A percentile compares a stretch with the other conserved stretches of the same genome.
These are phyloP conservation scores for Gambusia holbrooki DNA, from an alignment of 2,113 vertebrate species.

Conservation along the genomic window DNA sequence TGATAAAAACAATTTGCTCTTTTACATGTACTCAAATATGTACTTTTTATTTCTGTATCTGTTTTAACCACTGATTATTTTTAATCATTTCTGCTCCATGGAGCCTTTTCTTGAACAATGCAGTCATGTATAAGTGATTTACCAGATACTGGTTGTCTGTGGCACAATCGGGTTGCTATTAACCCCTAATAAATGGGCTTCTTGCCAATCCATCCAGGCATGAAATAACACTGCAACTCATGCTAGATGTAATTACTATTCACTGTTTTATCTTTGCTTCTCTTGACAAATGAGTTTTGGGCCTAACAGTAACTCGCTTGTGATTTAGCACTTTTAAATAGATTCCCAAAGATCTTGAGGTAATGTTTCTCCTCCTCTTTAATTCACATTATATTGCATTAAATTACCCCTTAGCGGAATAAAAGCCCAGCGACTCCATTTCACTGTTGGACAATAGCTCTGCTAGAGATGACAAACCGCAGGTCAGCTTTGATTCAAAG, in stretches of 20 bases:
- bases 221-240: neutral
- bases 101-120: neutral
- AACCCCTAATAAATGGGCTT: neutral
- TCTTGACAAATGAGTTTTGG: neutral
- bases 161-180: neutral
- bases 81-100: neutral
- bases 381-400: conserved; percentile 3
- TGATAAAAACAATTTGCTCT: neutral
- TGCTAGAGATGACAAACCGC: conserved; percentile 10
- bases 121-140: neutral
- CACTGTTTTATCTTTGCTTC: neutral
- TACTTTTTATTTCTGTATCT: neutral
- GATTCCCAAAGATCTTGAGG: neutral
- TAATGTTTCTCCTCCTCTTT: conserved; percentile 17
- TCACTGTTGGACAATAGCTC: conserved; percentile 11
- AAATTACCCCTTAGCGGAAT: neutral
- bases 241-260: neutral
- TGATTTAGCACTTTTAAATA: neutral
- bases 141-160: neutral
- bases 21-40: neutral
- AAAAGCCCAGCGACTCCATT: neutral
- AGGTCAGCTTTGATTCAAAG: conserved; percentile 18
- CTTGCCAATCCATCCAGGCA: neutral
- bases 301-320: neutral
- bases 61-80: neutral